Evolutionary conservation across 1,140 invertebrate genomes (phyloP).

Genomic region (Micrasema longulum): DNA sequence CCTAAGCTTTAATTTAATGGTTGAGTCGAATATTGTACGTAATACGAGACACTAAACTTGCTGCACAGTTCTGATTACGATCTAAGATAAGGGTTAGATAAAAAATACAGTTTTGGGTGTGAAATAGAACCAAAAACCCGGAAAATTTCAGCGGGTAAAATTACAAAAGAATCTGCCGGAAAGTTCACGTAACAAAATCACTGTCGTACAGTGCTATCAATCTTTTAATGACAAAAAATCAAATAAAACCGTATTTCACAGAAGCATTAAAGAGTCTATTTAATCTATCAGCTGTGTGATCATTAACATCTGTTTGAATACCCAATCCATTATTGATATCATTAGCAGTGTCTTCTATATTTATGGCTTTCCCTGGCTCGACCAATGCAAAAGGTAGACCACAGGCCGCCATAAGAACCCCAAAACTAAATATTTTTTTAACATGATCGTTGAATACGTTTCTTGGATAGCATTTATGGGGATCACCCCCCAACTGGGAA

Average conservation of each 20-base stretch:
- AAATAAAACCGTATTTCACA: neutral
- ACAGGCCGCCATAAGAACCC: neutral
- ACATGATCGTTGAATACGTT: slow-evolving; percentile 5
- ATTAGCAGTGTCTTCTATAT: neutral
- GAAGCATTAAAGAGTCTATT: neutral
- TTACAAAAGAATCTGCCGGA: too few species aligned
- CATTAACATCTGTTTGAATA: neutral
- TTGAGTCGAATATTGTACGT: too few species aligned
- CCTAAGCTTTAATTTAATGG: too few species aligned
- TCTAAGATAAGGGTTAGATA: too few species aligned
- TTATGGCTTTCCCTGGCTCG: neutral
- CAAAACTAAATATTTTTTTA: neutral
- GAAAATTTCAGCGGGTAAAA: too few species aligned
- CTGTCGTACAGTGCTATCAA: too few species aligned
- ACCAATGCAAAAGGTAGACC: neutral
- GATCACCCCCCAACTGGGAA: neutral
- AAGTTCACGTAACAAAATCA: too few species aligned
- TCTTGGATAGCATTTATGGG: slow-evolving; percentile 10
- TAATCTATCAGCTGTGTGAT: neutral
- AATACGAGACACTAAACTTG: too few species aligned
- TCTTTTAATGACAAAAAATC: too few species aligned
- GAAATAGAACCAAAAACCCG: too few species aligned
- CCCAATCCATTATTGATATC: neutral
- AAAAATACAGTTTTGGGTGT: too few species aligned
- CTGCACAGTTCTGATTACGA: too few species aligned